These are phyloP conservation scores for Apostichopus japonicus DNA, from an alignment of 35 echinoderm and acorn worm genomes.

Conservation along the genomic window DNA sequence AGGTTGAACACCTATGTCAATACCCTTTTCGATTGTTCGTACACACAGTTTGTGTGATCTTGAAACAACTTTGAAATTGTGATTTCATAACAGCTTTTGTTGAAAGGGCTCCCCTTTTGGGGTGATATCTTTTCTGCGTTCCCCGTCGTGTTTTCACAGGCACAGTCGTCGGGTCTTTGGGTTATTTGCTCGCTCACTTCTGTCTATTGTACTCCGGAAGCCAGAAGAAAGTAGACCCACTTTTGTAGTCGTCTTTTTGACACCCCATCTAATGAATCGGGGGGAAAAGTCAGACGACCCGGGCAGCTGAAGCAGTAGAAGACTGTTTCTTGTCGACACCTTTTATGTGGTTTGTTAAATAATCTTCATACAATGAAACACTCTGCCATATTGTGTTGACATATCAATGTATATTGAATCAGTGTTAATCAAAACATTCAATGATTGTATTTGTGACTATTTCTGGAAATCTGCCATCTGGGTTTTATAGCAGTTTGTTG, in stretches of 20 bases:
- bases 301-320: not conserved
- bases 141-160: conserved; percentile 27
- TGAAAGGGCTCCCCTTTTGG: not conserved
- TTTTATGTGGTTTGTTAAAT: no score
- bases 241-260: conserved; percentile 22
- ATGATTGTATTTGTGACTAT: no score
- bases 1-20: conserved; percentile 44
- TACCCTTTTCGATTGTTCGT: not conserved
- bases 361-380: no score
- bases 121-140: not conserved
- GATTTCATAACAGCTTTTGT: conserved; percentile 43
- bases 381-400: no score
- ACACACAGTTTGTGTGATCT: conserved; percentile 1
- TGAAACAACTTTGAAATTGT: conserved; percentile 57
- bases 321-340: not conserved
- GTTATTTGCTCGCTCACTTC: conserved; percentile 36
- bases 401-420: no score
- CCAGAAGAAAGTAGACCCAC: conserved; percentile 6
- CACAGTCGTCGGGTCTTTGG: conserved; percentile 3
- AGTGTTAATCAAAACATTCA: no score
- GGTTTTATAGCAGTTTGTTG: no score
- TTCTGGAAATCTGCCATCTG: no score
- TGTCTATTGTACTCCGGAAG: conserved; percentile 33
- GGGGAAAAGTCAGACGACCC: not conserved
- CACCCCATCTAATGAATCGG: conserved; percentile 5